Evolutionary conservation across 2,797 vertebrate species (phyloP), one percentile per base, ranked within the genome.

Genomic region (Rhyacichthys aspro): DNA sequence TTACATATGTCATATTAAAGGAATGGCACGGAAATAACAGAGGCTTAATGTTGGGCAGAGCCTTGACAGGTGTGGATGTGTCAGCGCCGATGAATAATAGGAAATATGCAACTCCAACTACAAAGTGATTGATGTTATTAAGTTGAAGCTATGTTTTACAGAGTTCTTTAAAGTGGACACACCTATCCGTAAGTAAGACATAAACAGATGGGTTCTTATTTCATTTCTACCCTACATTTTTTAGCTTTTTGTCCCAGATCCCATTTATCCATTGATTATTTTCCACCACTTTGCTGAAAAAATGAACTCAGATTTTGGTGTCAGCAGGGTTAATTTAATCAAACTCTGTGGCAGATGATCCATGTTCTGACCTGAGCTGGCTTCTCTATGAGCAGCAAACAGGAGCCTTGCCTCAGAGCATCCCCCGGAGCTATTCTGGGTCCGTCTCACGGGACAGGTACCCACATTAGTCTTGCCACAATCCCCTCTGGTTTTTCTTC

Each of bases 361-460:
- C 16, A 1, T 42, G 48, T 59, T 50, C 43, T 61, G 55, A 77
- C 66, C 59, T 34, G 44, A 61, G 12, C 52, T 10, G 36, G 44
- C 39, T 59, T 62, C 37, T 14, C 14, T 8, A 5, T 33, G 39
- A 42, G 45, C 33, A 9, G 28, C 9, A 64, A 52, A 53, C 34
- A 43, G 63, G 43, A 44, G 36, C 3, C 32, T 46, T 76, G 50
- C 63, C 67, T 76, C 1, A 11, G 34, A 59, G 76, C 59, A 2
- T 72, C 39, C 37, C n/a, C 75, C 58, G 37, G 0, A 70, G 74
- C 64, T 72, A 57, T 59, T 84, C 62, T 46, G 59, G 57, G 34
- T 58, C 32, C 19, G 43, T 82, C 66, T 71, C 67, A n/a, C 17
- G 56, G 71, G 70, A 61, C 70, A 45, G 72, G 63, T 64, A 63